These are phyloP conservation scores for Ardeotis arabs DNA, from an alignment of 2,113 vertebrate species.

Conservation along the genomic window DNA sequence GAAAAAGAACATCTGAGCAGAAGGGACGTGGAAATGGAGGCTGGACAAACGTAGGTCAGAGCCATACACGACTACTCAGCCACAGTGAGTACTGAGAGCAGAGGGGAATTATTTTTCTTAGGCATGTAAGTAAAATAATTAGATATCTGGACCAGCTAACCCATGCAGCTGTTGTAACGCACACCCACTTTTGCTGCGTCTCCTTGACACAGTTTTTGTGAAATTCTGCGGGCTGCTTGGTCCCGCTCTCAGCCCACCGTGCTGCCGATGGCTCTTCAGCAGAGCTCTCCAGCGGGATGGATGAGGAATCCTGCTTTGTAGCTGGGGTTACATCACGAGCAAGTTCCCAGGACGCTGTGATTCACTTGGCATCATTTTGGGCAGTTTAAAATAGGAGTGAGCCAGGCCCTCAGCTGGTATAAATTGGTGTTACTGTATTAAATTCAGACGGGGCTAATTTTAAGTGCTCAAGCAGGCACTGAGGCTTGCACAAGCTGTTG, in stretches of 20 bases:
- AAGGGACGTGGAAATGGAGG: background rate
- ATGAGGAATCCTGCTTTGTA: background rate
- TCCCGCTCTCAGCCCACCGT: accelerated
- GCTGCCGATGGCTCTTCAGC: background rate
- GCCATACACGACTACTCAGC: accelerated
- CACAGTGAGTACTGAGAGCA: background rate
- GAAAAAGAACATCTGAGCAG: background rate
- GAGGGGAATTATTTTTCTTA: background rate
- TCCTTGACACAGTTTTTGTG: background rate
- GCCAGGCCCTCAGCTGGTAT: background rate
- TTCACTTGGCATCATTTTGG: background rate
- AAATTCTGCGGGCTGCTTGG: background rate
- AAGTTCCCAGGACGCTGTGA: background rate
- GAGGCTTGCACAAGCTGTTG: background rate
- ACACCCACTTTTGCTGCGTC: background rate
- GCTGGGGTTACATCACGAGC: background rate
- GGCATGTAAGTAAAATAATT: background rate
- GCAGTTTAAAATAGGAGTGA: conserved; percentile 15
- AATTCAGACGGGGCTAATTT: conserved; percentile 9
- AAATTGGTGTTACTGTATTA: conserved; percentile 21
- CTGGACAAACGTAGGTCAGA: background rate
- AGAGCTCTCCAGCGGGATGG: background rate
- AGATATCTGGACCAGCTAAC: background rate
- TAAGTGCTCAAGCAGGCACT: background rate
- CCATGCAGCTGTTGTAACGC: background rate